Percentiles rank a stretch among this genome's conserved stretches.
phyloP scores from a whole-genome alignment of 1,140 invertebrate genomes.

The Drosophila santomea region DNA sequence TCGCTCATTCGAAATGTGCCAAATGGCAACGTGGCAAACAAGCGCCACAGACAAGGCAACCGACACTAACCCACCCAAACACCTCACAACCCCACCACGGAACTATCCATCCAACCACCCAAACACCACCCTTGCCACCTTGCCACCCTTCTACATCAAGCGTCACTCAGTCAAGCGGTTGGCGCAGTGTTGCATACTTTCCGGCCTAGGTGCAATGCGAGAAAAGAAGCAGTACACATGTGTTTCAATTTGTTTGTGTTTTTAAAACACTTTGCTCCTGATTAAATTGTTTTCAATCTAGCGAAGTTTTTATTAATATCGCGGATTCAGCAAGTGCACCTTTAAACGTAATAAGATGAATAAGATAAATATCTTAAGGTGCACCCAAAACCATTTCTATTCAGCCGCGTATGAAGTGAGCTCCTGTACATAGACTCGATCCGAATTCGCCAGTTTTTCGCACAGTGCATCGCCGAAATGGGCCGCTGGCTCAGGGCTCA shows the following conservation, averaged over 20 bases:
- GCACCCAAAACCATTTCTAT: too few species aligned
- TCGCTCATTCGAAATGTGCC: constrained; percentile 53
- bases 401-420: too few species aligned
- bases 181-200: constrained; percentile 72
- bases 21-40: constrained; percentile 63
- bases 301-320: too few species aligned
- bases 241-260: background rate
- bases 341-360: too few species aligned
- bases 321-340: too few species aligned
- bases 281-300: too few species aligned
- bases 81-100: background rate
- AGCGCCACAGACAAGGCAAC: constrained; percentile 53
- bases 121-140: background rate
- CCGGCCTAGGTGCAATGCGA: constrained; percentile 46
- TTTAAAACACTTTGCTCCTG: too few species aligned
- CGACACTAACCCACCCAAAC: constrained; percentile 18
- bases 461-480: constrained; percentile 17
- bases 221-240: background rate
- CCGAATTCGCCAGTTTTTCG: background rate
- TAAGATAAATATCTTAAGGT: too few species aligned
- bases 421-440: too few species aligned
- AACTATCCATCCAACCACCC: background rate
- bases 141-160: constrained; percentile 7
- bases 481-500: constrained; percentile 37
- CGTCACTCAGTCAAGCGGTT: constrained; percentile 64